Evolutionary conservation across 2,888 invertebrate genomes (phyloP).

Genomic region (Scaptodrosophila latifasciaeformis): DNA sequence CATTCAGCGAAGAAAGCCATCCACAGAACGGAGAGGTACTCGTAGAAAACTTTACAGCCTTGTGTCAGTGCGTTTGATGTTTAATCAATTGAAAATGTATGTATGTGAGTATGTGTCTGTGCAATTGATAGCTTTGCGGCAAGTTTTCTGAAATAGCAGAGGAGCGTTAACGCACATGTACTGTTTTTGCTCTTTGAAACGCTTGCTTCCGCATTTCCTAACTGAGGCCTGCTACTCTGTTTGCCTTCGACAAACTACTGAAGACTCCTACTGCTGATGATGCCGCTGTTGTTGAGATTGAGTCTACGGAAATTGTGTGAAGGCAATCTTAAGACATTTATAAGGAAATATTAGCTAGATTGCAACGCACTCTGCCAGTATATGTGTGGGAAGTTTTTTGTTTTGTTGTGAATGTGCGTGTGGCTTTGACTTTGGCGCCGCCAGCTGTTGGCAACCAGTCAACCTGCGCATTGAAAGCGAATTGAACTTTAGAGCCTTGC

Average conservation of each 20-base stretch:
- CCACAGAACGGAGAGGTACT: too few relatives aligned
- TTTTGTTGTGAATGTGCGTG: conserved; percentile 46
- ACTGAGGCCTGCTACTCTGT: conserved; percentile 27
- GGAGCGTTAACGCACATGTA: too few relatives aligned
- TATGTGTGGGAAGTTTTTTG: background rate
- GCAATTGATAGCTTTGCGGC: conserved; percentile 39
- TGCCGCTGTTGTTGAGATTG: too few relatives aligned
- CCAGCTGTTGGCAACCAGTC: background rate
- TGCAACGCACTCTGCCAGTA: conserved; percentile 34
- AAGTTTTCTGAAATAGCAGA: conserved; percentile 2
- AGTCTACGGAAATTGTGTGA: background rate
- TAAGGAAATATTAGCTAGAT: conserved; percentile 63
- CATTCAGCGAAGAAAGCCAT: background rate
- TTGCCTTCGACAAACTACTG: conserved; percentile 48
- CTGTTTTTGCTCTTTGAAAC: conserved; percentile 5
- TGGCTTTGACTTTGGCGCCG: conserved; percentile 42
- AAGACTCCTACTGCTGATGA: background rate
- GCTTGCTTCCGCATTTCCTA: conserved; percentile 50
- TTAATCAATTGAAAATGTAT: conserved; percentile 53
- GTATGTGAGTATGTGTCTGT: conserved; percentile 8
- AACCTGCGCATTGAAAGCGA: background rate
- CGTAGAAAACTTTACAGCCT: conserved; percentile 10
- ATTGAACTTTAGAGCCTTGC: conserved; percentile 10
- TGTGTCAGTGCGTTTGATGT: conserved; percentile 52
- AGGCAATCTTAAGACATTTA: conserved; percentile 49